A percentile compares a stretch with the other conserved stretches of the same genome.
phyloP scores from a whole-genome alignment of 2,113 vertebrate genomes.

The Psammodynastes pulverulentus region DNA sequence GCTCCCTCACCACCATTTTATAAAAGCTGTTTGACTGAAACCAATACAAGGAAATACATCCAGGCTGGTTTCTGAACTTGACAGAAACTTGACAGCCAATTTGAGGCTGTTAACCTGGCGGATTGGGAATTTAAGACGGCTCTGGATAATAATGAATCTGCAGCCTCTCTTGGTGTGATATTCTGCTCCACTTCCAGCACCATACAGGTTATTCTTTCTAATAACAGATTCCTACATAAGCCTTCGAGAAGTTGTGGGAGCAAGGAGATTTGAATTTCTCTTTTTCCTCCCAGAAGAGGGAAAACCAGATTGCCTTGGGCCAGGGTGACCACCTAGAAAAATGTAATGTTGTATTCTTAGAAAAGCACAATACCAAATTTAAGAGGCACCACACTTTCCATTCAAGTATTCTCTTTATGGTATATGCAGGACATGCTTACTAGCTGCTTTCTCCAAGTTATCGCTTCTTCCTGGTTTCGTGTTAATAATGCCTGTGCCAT shows the following conservation, averaged over 20 bases:
- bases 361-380: not conserved
- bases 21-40: not conserved
- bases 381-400: not conserved
- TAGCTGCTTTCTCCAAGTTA: not conserved
- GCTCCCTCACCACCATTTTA: not conserved
- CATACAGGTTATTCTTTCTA: not conserved
- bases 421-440: not conserved
- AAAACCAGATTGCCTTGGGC: not conserved
- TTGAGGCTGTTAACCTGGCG: not conserved
- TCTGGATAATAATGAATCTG: not conserved
- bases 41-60: conserved; percentile 15
- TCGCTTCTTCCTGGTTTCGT: not conserved
- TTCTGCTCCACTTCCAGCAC: not conserved
- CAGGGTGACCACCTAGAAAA: not conserved
- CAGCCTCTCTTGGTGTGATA: not conserved
- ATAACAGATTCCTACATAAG: conserved; percentile 11
- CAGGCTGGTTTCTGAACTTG: not conserved
- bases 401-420: not conserved
- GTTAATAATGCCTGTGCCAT: not conserved
- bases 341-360: not conserved
- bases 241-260: conserved; percentile 24
- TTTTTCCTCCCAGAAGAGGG: not conserved
- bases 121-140: not conserved
- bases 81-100: not conserved
- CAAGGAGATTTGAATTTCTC: conserved; percentile 26